A percentile compares a stretch with the other conserved stretches of the same genome.
These are phyloP conservation scores for Macquaria australasica DNA, from an alignment of 2,113 vertebrate genomes.

Conservation along the genomic window DNA sequence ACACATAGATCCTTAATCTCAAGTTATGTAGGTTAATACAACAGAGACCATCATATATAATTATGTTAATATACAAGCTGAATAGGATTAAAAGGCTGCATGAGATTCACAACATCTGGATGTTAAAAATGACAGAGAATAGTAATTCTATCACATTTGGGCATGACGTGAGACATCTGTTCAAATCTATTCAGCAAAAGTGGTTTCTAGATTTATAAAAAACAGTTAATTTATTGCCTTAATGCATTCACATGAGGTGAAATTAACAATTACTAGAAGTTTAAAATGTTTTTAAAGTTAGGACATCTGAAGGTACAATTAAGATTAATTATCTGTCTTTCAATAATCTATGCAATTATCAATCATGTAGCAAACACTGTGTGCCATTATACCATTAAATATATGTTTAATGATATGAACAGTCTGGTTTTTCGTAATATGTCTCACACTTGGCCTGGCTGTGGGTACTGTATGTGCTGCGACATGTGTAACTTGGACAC, in stretches of 20 bases:
- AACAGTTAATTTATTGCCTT: not conserved
- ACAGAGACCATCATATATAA: not conserved
- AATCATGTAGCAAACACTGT: not conserved
- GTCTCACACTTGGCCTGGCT: not conserved
- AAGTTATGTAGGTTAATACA: not conserved
- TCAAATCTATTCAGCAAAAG: not conserved
- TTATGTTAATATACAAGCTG: not conserved
- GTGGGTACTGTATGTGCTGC: not conserved
- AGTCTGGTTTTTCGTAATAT: not conserved
- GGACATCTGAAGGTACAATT: not conserved
- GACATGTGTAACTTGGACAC: not conserved
- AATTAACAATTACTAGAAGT: not conserved
- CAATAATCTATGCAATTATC: not conserved
- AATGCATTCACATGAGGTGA: not conserved
- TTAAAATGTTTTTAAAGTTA: not conserved
- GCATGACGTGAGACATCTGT: conserved; percentile 17
- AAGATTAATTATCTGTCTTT: too few species aligned
- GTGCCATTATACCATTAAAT: not conserved
- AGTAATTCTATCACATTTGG: not conserved
- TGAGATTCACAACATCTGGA: conserved; percentile 1
- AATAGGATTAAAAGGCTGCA: conserved; percentile 16
- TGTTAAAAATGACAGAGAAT: not conserved
- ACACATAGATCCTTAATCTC: not conserved
- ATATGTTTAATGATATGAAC: too few species aligned
- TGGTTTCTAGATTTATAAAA: conserved; percentile 5